Conservation (phyloP, 2,113 vertebrate genomes). For the Platysternon megacephalum region DNA sequence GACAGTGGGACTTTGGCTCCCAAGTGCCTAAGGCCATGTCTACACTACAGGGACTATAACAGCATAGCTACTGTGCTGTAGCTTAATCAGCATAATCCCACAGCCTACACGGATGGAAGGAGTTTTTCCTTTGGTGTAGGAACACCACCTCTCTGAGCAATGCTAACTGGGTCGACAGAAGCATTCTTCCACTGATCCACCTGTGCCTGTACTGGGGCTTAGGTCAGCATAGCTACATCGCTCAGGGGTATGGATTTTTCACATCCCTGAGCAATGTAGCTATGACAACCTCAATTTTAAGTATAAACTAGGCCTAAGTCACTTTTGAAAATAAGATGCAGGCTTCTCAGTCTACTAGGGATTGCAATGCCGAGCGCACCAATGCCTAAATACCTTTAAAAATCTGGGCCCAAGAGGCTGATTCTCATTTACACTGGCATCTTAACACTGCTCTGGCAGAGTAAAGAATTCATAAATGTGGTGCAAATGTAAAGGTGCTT, state of each 20-base stretch:
- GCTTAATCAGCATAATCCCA: neutral
- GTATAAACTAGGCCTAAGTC: neutral
- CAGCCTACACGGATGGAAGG: neutral
- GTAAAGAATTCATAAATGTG: neutral
- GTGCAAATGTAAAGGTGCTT: neutral
- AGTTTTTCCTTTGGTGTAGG: neutral
- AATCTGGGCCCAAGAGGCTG: neutral
- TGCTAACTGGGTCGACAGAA: neutral
- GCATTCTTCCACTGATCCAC: neutral
- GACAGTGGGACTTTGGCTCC: neutral
- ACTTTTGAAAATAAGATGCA: neutral
- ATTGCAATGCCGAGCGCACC: neutral
- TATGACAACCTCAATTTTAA: neutral
- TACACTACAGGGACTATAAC: neutral
- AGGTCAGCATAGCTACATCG: neutral
- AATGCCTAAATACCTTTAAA: neutral
- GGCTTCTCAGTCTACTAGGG: neutral
- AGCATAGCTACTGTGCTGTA: neutral
- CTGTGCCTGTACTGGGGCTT: neutral
- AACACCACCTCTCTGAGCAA: neutral
- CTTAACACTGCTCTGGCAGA: neutral
- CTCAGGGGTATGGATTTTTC: neutral
- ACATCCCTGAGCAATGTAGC: neutral
- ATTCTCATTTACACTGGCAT: neutral
- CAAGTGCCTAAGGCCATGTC: neutral